Evolutionary conservation across 2,113 vertebrate species (phyloP).

Genomic region (Rhegmatorhina hoffmannsi): DNA sequence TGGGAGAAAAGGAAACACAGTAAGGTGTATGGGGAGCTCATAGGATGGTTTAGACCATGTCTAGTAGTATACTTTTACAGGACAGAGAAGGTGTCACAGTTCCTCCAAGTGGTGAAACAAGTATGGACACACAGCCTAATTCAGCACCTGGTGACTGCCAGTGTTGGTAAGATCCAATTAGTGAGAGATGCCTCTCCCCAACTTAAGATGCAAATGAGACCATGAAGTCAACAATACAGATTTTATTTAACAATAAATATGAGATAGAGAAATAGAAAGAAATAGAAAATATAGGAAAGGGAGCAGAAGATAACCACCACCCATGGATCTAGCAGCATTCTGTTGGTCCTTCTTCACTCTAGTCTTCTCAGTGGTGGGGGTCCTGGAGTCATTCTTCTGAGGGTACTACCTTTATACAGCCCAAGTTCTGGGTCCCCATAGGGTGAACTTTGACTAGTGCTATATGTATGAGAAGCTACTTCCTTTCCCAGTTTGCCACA

Average conservation of each 20-base stretch:
- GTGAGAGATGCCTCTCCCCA: not conserved
- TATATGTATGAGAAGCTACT: not conserved
- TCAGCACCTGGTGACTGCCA: not conserved
- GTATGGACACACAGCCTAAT: not conserved
- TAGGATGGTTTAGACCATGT: not conserved
- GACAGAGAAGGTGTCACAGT: not conserved
- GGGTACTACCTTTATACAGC: not conserved
- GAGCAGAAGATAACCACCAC: not conserved
- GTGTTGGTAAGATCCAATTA: not conserved
- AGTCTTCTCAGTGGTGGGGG: not conserved
- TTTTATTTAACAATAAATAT: not conserved
- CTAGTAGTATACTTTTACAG: not conserved
- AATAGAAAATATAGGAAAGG: not conserved
- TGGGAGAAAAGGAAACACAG: not conserved
- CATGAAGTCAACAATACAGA: not conserved
- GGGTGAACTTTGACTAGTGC: not conserved
- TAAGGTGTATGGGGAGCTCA: not conserved
- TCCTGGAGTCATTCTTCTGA: not conserved
- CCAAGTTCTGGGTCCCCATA: not conserved
- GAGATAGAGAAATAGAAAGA: not conserved
- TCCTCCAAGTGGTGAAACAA: rapidly evolving
- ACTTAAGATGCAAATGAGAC: not conserved
- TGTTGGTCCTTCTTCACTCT: not conserved
- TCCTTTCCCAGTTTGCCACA: not conserved
- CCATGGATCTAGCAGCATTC: not conserved